Percentiles rank a stretch among this genome's conserved stretches.
phyloP scores from a whole-genome alignment of 2,113 vertebrate genomes.

The Siniperca knerii region DNA sequence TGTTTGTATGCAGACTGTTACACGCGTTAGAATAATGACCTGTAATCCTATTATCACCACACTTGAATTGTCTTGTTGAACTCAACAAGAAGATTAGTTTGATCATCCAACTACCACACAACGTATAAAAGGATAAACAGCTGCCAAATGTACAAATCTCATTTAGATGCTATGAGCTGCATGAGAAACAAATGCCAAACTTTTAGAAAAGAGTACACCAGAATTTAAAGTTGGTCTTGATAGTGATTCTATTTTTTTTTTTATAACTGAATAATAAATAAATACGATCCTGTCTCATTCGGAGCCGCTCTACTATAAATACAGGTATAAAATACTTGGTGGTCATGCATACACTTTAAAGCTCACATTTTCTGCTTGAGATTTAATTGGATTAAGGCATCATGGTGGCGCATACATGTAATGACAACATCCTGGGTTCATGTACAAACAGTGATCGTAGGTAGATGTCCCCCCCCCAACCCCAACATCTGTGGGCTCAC shows the following conservation, averaged over 20 bases:
- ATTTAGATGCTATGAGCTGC: neutral
- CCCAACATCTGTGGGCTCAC: neutral
- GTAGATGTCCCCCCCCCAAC: neutral
- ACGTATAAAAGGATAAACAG: neutral
- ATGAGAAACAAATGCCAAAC: neutral
- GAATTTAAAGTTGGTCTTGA: neutral
- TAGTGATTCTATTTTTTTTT: neutral
- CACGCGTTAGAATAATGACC: constrained; percentile 27
- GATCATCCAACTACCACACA: constrained; percentile 11
- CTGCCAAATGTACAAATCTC: neutral
- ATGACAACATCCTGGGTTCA: neutral
- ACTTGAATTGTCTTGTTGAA: constrained; percentile 39
- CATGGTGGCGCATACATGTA: neutral
- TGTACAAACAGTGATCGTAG: neutral
- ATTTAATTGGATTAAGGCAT: neutral
- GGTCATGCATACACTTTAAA: neutral
- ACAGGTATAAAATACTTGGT: neutral
- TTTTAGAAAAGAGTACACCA: neutral
- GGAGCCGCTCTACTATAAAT: neutral
- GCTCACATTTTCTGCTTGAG: constrained; percentile 2
- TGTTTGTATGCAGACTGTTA: constrained; percentile 9
- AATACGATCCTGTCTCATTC: neutral
- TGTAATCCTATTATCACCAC: constrained; percentile 54
- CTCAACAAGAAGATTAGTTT: constrained; percentile 46
- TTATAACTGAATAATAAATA: neutral